Percentiles rank a stretch among this genome's conserved stretches.
phyloP scores from a whole-genome alignment of 2,113 vertebrate genomes.

The Centrocercus urophasianus region DNA sequence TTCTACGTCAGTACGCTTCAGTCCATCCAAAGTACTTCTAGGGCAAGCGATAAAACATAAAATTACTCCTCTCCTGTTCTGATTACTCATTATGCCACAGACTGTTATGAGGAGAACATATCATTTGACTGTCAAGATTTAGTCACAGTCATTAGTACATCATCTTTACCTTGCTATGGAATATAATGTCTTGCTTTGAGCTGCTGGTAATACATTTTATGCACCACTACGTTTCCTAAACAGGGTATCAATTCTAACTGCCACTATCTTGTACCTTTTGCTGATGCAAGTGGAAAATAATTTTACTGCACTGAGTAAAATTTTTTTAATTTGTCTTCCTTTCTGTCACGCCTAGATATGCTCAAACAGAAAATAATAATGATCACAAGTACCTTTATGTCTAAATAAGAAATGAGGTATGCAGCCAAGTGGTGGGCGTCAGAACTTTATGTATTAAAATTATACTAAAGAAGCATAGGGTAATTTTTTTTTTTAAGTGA shows the following conservation, averaged over 20 bases:
- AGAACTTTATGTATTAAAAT: accelerated
- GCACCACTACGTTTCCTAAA: background rate
- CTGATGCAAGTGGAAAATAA: background rate
- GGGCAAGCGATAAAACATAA: background rate
- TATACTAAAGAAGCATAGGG: background rate
- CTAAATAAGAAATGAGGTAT: background rate
- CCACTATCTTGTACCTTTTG: background rate
- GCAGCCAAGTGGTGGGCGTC: background rate
- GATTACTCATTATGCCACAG: constrained; percentile 28
- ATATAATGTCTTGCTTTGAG: background rate
- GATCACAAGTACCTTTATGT: background rate
- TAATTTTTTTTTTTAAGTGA: accelerated
- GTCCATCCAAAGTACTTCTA: constrained; percentile 1
- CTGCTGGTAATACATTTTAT: background rate
- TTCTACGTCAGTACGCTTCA: background rate
- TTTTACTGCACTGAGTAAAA: background rate
- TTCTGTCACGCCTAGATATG: background rate
- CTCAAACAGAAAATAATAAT: background rate
- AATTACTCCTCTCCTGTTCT: constrained; percentile 34
- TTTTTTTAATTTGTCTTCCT: background rate
- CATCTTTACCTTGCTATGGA: constrained; percentile 29
- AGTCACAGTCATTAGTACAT: constrained; percentile 16
- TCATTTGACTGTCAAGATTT: constrained; percentile 31
- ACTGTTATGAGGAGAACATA: constrained; percentile 19
- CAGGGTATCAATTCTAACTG: background rate